A percentile compares a stretch with the other conserved stretches of the same genome.
Evolutionary conservation across 1,140 invertebrate genomes (phyloP).

Genomic region (Bombus confusus): DNA sequence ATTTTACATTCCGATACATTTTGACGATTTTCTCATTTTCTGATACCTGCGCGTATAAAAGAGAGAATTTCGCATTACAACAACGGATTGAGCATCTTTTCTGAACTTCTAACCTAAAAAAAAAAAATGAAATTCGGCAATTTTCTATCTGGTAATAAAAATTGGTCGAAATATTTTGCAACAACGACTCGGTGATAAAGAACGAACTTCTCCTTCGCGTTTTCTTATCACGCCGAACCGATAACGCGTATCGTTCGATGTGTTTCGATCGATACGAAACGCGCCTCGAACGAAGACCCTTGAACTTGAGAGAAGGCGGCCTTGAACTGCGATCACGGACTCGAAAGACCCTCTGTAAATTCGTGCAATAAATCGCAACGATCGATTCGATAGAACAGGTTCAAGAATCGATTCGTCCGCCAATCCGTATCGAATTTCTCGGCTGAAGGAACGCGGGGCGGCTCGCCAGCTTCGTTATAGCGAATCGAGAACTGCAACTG

Average conservation of each 20-base stretch:
- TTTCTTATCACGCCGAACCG: neutral
- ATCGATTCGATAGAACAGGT: neutral
- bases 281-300: neutral
- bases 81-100: no score
- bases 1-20: no score
- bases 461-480: constrained; percentile 18
- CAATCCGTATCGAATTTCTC: constrained; percentile 17
- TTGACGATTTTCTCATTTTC: no score
- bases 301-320: neutral
- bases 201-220: neutral
- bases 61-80: no score
- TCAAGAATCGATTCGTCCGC: neutral
- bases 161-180: neutral
- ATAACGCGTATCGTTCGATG: neutral
- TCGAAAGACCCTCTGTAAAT: neutral
- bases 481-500: constrained; percentile 29
- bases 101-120: neutral
- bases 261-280: neutral
- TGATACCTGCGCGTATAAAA: no score
- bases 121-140: no score
- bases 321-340: neutral
- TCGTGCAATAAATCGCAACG: neutral
- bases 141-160: neutral
- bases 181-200: neutral
- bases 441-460: neutral